A percentile compares a stretch with the other conserved stretches of the same genome.
phyloP scores from a whole-genome alignment of 2,888 invertebrate genomes.

The Sinhomidia bicolor region DNA sequence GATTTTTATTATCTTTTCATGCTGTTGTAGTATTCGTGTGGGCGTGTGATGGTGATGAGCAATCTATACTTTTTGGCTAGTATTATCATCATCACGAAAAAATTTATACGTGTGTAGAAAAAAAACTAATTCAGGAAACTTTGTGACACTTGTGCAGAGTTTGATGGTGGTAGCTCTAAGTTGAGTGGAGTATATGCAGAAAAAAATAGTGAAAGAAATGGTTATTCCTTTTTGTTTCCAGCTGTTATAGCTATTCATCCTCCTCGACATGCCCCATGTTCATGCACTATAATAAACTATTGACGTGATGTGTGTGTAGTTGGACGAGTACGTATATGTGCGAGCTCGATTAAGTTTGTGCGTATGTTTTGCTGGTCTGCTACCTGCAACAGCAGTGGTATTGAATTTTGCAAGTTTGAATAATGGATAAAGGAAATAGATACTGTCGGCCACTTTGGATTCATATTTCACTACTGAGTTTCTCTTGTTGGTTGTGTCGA shows the following conservation, averaged over 20 bases:
- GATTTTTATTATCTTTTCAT: background rate
- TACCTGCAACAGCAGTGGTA: background rate
- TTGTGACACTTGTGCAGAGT: slow-evolving; percentile 24
- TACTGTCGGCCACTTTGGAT: slow-evolving; percentile 36
- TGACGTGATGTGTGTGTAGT: background rate
- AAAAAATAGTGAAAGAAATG: background rate
- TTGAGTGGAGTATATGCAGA: background rate
- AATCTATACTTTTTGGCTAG: slow-evolving; percentile 24
- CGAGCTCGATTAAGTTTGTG: too few relatives aligned
- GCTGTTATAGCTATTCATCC: slow-evolving; percentile 35
- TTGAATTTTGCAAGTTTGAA: slow-evolving; percentile 61
- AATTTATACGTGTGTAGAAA: background rate
- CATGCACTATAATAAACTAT: background rate
- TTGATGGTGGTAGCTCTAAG: background rate
- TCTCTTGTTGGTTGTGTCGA: slow-evolving; percentile 20
- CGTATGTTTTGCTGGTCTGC: too few relatives aligned
- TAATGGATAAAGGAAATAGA: slow-evolving; percentile 66
- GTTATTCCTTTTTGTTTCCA: slow-evolving; percentile 33
- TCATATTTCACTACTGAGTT: slow-evolving; percentile 45
- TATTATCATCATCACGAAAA: background rate
- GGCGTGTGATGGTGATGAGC: slow-evolving; percentile 25
- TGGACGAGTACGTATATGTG: too few relatives aligned
- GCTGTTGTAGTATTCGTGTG: background rate
- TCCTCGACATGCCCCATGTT: background rate
- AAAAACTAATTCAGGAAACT: slow-evolving; percentile 9